A percentile compares a stretch with the other conserved stretches of the same genome.
These are phyloP conservation scores for Aegypius monachus DNA, from an alignment of 2,113 vertebrate species.

Conservation along the genomic window DNA sequence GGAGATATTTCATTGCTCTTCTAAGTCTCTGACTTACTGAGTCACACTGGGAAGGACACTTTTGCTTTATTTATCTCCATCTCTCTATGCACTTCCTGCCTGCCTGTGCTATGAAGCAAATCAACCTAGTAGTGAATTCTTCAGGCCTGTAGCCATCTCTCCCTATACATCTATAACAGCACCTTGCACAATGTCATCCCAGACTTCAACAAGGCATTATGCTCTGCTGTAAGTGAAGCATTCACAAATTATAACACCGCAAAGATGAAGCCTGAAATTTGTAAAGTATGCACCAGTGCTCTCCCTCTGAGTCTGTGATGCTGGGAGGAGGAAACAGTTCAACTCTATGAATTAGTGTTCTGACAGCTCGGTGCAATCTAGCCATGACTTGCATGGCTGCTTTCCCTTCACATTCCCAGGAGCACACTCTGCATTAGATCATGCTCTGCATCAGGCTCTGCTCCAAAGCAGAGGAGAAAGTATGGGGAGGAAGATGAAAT, in stretches of 20 bases:
- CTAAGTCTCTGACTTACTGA: neutral
- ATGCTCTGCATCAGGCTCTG: slow-evolving; percentile 1
- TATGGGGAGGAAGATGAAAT: neutral
- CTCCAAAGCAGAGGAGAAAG: slow-evolving; percentile 18
- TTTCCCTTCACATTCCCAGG: slow-evolving; percentile 7
- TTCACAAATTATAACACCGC: neutral
- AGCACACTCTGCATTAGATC: slow-evolving; percentile 24
- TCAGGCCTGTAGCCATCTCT: neutral
- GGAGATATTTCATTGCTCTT: neutral
- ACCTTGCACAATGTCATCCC: neutral
- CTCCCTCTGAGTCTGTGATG: neutral
- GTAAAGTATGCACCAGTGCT: neutral
- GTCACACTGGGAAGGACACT: neutral
- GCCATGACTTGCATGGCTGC: slow-evolving; percentile 20
- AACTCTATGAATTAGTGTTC: neutral
- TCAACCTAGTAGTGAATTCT: neutral
- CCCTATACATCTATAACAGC: neutral
- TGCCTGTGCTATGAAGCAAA: neutral
- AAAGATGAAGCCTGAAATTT: neutral
- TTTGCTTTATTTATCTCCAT: neutral
- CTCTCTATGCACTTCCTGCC: neutral
- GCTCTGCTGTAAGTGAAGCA: neutral
- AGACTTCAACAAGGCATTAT: neutral
- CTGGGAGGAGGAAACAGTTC: neutral
- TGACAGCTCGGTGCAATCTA: slow-evolving; percentile 7